phyloP scores from a whole-genome alignment of 2,888 invertebrate species.

The Antheraea assamensis region DNA sequence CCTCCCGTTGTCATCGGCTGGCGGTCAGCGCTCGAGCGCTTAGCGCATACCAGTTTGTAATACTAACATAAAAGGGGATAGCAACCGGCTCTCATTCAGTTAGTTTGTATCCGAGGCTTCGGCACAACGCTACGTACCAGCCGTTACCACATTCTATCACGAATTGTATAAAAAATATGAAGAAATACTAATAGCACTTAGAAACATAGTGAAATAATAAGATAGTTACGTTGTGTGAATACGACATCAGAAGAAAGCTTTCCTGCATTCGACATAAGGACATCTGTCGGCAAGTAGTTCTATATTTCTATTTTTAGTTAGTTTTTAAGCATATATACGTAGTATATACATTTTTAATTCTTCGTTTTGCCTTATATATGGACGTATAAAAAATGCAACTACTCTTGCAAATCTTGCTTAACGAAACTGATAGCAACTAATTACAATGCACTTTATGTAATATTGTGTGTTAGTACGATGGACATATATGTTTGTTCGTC shows the following conservation, averaged over 20 bases:
- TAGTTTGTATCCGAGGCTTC: constrained; percentile 60
- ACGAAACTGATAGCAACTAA: neutral
- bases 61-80: constrained; percentile 76
- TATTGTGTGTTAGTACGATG: constrained; percentile 13
- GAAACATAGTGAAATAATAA: neutral
- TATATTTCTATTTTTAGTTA: constrained; percentile 22
- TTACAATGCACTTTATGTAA: neutral
- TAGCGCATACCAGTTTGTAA: constrained; percentile 72
- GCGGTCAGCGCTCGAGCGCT: constrained; percentile 45
- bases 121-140: constrained; percentile 49
- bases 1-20: constrained; percentile 53
- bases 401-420: neutral
- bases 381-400: neutral
- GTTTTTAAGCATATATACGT: neutral
- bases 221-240: neutral
- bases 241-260: constrained; percentile 24
- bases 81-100: constrained; percentile 69
- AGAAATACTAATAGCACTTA: neutral
- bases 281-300: constrained; percentile 34
- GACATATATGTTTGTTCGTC: constrained; percentile 31
- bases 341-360: neutral
- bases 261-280: constrained; percentile 22
- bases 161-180: constrained; percentile 1
- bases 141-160: constrained; percentile 19
- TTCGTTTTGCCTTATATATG: neutral